Base-by-base conservation (phyloP, 2,888 invertebrate species). In the Xanthia icteritia region DNA sequence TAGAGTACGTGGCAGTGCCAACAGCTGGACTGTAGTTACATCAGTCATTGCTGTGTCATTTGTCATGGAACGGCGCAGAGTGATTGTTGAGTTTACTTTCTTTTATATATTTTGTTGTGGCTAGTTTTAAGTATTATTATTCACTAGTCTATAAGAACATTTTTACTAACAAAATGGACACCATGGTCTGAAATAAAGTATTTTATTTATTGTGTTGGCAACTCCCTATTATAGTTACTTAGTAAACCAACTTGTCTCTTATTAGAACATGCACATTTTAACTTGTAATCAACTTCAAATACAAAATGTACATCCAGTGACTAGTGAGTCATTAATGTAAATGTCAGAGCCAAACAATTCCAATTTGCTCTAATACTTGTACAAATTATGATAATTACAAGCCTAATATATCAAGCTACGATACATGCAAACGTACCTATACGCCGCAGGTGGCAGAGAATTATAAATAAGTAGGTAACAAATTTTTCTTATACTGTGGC, bases 361-460 rank as follows among this genome's bases (percentile, higher is more conserved):
- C 68, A 77, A 68, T 69, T 85, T 70, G 39, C 48, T 42, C 51
- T 42, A 61, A 64, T 70, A 68, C 5, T 9, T 39, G 42, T 60
- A 73, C 58, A 72, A 73, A 70, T 73, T 64, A 69, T 64, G 15
- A 54, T 58, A 51, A 82, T 76, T 65, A 76, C 39, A 51, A 60
- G 8, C 56, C 27, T 63, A 67, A 72, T 63, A 67, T 23, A 66
- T 77, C 48, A 73, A 65, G 61, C 39, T 61, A 60, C 31, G 48
- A 56, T 64, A 58, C 60, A 58, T 45, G 23, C 11, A 56, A 75
- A 73, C 61, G 42, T 63, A 74, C 69, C 45, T 54, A 73, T 61
- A 66, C 58, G 23, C 73, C 69, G 36, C 76, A 87, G 79, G 83
- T 86, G 78, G 80, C 61, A 64, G 23, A 74, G 48, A 73, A 76